Evolutionary conservation across 2,797 vertebrate species (phyloP), one percentile per base, ranked within the genome.

Genomic region (Propithecus perrieri): DNA sequence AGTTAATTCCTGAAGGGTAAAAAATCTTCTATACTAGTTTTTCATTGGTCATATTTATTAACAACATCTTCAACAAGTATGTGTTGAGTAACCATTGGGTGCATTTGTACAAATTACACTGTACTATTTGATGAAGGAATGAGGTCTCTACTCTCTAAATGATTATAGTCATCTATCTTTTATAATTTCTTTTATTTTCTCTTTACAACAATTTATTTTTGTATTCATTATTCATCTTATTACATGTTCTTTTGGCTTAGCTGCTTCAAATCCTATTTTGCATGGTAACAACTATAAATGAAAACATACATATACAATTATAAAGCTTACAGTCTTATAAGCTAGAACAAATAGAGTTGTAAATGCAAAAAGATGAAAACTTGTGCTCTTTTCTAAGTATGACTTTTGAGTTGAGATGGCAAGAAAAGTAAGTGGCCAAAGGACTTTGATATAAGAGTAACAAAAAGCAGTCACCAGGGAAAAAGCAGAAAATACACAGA

Each of bases 331-430:
- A 87, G 2, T 67, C 8, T 63, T 48, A 69, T 2, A 91, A 93
- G 35, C 12, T 71, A 80, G 5, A 4, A 65, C 24, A 53, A 1
- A 65, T 20, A 48, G 59, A 69, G 24, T 48, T 61, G 11, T 1
- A 91, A 92, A 72, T 69, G 15, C 48, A 91, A 74, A 83, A 89
- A 61, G 24, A 83, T 48, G 43, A 85, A 75, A 92, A 57, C 0
- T 20, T 90, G 76, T 71, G 6, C 9, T 92, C 13, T 94, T 80
- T 83, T 46, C 1, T 41, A 85, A 26, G 24, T 65, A 86, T 10
- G 8, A n/a, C 53, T 92, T 96, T 83, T 95, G 15, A 92, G 41
- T 48, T 91, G 50, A 92, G n/a, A 89, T 74, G 14, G 28, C 63
- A 95, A 30, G 59, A 72, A 92, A 93, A 90, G 80, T 89, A 96